Conservation (phyloP, 2,888 invertebrate genomes). For the Zaprionus lineosus region DNA sequence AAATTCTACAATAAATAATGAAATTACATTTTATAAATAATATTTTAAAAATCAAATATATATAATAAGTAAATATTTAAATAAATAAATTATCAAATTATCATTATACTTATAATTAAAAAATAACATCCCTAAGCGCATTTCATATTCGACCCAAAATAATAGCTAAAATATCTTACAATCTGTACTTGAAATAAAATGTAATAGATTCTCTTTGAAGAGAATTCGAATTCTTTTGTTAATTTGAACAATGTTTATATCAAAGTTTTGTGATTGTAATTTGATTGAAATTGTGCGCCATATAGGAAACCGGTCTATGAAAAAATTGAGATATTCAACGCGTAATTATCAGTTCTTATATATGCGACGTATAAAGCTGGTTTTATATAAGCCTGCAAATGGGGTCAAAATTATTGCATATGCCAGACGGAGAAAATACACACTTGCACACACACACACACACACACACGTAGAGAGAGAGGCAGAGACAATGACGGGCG, state of each 20-base stretch:
- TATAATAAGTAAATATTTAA: too few relatives aligned
- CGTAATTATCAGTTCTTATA: slow-evolving; percentile 64
- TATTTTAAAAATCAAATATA: too few relatives aligned
- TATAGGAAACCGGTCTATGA: slow-evolving; percentile 59
- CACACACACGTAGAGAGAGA: slow-evolving; percentile 4
- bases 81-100: too few relatives aligned
- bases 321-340: slow-evolving; percentile 67
- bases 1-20: too few relatives aligned
- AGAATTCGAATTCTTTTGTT: slow-evolving; percentile 1
- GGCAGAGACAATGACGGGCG: not conserved
- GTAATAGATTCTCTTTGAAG: slow-evolving; percentile 4
- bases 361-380: slow-evolving; percentile 27
- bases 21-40: too few relatives aligned
- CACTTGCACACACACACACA: slow-evolving; percentile 16
- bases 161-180: too few relatives aligned
- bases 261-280: not conserved
- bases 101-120: too few relatives aligned
- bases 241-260: not conserved
- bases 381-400: slow-evolving; percentile 45
- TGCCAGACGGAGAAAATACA: slow-evolving; percentile 23
- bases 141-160: slow-evolving; percentile 16
- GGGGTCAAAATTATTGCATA: slow-evolving; percentile 71
- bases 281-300: slow-evolving; percentile 23
- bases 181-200: slow-evolving; percentile 11
- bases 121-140: slow-evolving; percentile 12